Base-by-base conservation (phyloP, 2,888 invertebrate genomes). In the Sympetrum striolatum region DNA sequence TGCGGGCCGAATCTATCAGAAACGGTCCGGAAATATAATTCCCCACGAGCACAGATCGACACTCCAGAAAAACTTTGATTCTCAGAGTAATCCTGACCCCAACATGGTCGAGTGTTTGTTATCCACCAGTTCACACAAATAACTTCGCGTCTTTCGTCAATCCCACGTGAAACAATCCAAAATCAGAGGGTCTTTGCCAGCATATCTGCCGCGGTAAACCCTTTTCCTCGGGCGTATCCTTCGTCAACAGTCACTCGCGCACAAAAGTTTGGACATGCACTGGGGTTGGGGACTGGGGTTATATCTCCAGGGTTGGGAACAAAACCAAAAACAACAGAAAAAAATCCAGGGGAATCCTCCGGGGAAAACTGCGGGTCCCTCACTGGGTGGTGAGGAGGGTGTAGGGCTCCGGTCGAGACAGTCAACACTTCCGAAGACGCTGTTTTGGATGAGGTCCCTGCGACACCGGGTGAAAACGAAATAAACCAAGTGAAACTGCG, bases 111-210 rank as follows among this genome's bases (percentile, higher is more conserved):
- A 60, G 60, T 60, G 86, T 25, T 25, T 73, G 25, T 73, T 73
- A 31, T 86, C 64, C 86, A 60, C 86, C 86, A 86, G 86, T 86
- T 86, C 86, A 86, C 86, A 64, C 22, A 18, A 12, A 73, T 73
- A 14, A 1, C 6, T 31, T 31, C 15, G 22, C 25, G 8, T 0
- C 25, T n/a, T n/a, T n/a, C 2, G 31, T 31, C 73, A 10, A 73
- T 73, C 31, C 31, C 1, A 60, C 22, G 60, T 8, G 14, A 53
- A 18, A 73, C 73, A 31, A 25, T 73, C 73, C 73, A 14, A 25
- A 73, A 12, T 73, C 25, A 25, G 14, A 31, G 10, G 25, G 73
- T 73, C 73, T 31, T 31, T 31, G 14, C 31, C 73, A 31, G 31
- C 73, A 73, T 73, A 25, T 73, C 31, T 31, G 25, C 12, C 12